Evolutionary conservation across 2,113 vertebrate species (phyloP).

Genomic region (Acanthisitta chloris): DNA sequence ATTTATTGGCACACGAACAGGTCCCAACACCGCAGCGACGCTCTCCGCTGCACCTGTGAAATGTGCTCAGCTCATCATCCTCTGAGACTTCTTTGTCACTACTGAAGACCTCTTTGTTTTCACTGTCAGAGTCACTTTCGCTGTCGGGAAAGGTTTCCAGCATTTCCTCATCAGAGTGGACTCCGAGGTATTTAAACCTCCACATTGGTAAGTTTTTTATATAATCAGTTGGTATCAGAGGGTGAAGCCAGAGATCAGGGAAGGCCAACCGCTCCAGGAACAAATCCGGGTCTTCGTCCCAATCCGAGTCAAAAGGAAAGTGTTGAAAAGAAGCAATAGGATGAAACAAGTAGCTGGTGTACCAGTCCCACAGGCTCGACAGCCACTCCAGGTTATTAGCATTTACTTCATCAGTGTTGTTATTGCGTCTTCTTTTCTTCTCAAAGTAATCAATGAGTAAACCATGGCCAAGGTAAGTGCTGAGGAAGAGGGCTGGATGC

Average conservation of each 20-base stretch:
- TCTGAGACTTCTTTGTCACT: conserved; percentile 49
- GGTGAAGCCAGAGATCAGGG: conserved; percentile 95
- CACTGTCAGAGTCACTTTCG: conserved; percentile 77
- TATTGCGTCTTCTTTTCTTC: conserved; percentile 87
- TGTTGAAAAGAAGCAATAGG: conserved; percentile 93
- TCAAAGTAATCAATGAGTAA: conserved; percentile 96
- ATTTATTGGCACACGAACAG: conserved; percentile 47
- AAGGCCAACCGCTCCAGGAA: conserved; percentile 91
- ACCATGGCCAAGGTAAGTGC: conserved; percentile 92
- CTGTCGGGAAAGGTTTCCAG: conserved; percentile 70
- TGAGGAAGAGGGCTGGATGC: conserved; percentile 93
- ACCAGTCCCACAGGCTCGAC: conserved; percentile 98
- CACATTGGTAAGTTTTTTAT: conserved; percentile 91
- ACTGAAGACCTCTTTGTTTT: conserved; percentile 56
- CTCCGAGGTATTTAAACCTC: conserved; percentile 76
- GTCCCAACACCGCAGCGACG: neutral
- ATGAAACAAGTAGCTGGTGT: conserved; percentile 92
- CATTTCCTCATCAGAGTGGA: conserved; percentile 56
- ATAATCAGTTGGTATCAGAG: conserved; percentile 91
- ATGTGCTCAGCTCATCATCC: conserved; percentile 38
- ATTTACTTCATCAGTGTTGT: conserved; percentile 83
- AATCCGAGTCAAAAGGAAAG: conserved; percentile 88
- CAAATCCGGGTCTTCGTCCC: conserved; percentile 92
- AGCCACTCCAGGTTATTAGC: conserved; percentile 96
- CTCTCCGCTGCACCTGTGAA: neutral